Conservation (phyloP, 64 coral and sea anemone species). For the Orbicella faveolata region DNA sequence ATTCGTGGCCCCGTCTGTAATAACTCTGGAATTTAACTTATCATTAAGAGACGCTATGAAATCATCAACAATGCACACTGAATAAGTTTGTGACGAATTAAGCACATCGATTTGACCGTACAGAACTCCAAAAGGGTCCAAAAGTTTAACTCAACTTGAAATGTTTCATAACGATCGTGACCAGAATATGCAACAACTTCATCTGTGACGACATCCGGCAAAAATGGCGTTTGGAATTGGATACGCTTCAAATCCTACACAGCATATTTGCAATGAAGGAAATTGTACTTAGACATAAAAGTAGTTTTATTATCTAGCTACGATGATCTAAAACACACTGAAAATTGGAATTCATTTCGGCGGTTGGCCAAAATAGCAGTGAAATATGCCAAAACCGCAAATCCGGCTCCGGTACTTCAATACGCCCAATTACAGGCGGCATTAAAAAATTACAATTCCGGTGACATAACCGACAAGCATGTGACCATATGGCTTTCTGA, state of each 20-base stretch:
- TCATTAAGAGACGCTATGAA: not conserved
- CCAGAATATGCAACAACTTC: not conserved
- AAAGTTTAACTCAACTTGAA: not conserved
- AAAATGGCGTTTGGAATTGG: constrained; percentile 2
- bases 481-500: not conserved
- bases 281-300: too few species aligned
- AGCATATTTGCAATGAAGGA: too few species aligned
- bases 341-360: too few species aligned
- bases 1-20: not conserved
- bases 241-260: not conserved
- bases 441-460: too few species aligned
- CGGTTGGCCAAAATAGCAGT: too few species aligned
- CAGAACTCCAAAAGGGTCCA: not conserved
- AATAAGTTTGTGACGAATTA: not conserved
- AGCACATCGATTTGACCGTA: not conserved
- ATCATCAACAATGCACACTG: not conserved
- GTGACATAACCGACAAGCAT: not conserved
- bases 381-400: too few species aligned
- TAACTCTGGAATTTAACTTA: not conserved
- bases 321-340: too few species aligned
- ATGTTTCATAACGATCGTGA: not conserved
- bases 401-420: too few species aligned
- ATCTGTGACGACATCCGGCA: not conserved
- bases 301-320: too few species aligned
- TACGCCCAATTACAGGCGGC: too few species aligned